These are phyloP conservation scores for Malurus alboscapulatus DNA, from an alignment of 2,113 vertebrate genomes.

Conservation along the genomic window DNA sequence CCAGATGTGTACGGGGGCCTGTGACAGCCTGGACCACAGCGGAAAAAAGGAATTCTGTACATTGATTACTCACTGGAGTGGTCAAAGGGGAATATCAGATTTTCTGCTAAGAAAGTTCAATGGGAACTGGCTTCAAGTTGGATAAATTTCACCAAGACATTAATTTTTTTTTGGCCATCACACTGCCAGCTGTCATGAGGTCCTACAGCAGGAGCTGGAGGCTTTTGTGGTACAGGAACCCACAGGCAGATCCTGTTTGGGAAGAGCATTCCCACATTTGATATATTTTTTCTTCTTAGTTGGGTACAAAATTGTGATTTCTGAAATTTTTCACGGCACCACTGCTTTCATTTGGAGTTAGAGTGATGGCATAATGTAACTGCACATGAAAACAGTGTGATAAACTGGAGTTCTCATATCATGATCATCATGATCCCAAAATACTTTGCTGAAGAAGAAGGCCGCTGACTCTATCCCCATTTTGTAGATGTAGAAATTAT, in stretches of 20 bases:
- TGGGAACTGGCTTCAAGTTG: neutral
- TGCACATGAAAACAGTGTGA: neutral
- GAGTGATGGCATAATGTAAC: neutral
- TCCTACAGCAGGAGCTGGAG: neutral
- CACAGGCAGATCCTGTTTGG: neutral
- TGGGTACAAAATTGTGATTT: neutral
- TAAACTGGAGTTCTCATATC: neutral
- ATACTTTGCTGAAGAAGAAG: neutral
- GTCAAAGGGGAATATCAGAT: neutral
- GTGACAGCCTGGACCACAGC: neutral
- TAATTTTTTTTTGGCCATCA: neutral
- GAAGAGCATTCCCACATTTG: neutral
- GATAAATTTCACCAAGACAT: neutral
- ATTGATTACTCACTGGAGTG: fast-evolving
- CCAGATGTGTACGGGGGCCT: neutral
- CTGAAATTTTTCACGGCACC: neutral
- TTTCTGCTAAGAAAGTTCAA: neutral
- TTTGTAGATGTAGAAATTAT: neutral
- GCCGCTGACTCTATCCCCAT: neutral
- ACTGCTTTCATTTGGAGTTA: neutral
- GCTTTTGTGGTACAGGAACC: neutral
- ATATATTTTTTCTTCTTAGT: neutral
- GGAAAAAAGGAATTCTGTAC: neutral
- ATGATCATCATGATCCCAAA: neutral
- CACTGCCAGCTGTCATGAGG: neutral